Base-by-base conservation (phyloP, 2,113 vertebrate genomes). In the Collichthys lucidus region DNA sequence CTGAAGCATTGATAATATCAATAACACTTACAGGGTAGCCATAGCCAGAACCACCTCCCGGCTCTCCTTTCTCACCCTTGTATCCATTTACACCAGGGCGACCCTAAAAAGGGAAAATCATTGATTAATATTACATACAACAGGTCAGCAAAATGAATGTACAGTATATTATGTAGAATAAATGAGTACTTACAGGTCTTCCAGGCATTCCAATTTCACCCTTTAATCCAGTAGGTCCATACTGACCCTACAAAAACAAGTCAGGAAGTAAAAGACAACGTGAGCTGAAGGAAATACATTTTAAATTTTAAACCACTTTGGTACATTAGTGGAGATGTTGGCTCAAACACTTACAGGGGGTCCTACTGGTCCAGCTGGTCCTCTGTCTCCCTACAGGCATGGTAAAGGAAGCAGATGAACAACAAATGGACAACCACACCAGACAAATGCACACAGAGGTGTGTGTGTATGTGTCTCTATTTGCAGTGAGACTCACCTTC, bases 191-290 rank as follows among this genome's bases (percentile, higher is more conserved):
- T 73, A 94, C 98, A 1, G 98, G 96, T 92, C 98, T 95, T 84
- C 98, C 98, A 0, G 98, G 98, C 88, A 99, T 97, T 91, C 98
- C 98, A 0, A 99, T 97, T 94, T 99, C 98, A 61, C 98, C 98
- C 80, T 99, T 99, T 61, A 94, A 63, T 57, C 98, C 98, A 3
- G 94, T 56, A 74, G 93, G 95, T 16, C 97, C 98, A 0, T 93
- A 92, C 0, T 89, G 92, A 6, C 98, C 98, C 98, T 99, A 63
- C 12, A 85, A 14, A 5, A 68, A 56, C 2, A 72, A 49, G 74
- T 47, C 22, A 78, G n/a, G 9, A 66, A 20, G 77, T 10, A 49
- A 40, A 85, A 24, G 12, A 47, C 4, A 40, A 10, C 59, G 11
- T 72, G 14, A 72, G 26, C 19, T 40, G 6, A 56, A 19, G n/a